These are phyloP conservation scores for Pseudois nayaur DNA, from an alignment of 2,113 vertebrate species.

Conservation along the genomic window DNA sequence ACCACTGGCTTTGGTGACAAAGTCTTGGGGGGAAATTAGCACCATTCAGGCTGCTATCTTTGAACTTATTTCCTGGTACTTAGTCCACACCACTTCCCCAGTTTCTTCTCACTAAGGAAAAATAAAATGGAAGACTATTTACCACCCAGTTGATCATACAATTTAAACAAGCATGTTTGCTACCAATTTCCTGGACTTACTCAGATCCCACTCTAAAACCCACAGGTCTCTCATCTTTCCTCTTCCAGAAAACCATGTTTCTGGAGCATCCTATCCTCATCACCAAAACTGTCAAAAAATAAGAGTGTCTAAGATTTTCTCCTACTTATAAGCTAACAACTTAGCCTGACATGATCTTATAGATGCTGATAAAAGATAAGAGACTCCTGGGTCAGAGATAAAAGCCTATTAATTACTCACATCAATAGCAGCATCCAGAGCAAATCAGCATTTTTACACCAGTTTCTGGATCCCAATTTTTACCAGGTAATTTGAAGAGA, in stretches of 20 bases:
- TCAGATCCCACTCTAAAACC: background rate
- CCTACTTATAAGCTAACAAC: background rate
- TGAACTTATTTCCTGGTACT: background rate
- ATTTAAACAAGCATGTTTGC: background rate
- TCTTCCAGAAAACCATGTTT: background rate
- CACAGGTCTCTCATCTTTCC: background rate
- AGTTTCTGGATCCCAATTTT: background rate
- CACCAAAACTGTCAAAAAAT: background rate
- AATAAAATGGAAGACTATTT: constrained; percentile 3
- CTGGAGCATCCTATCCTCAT: background rate
- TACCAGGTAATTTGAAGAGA: background rate
- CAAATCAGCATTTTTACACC: background rate
- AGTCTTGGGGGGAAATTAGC: background rate
- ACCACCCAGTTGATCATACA: background rate
- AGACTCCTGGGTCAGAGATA: background rate
- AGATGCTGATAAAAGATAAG: background rate
- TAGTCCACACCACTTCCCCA: background rate
- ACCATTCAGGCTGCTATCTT: background rate
- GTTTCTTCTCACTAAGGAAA: background rate
- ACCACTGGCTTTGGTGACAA: background rate
- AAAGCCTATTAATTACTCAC: background rate
- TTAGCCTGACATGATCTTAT: background rate
- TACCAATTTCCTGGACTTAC: background rate
- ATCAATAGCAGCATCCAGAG: background rate
- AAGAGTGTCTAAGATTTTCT: background rate